phyloP scores from a whole-genome alignment of 2,888 invertebrate genomes.

The Idaea straminata region DNA sequence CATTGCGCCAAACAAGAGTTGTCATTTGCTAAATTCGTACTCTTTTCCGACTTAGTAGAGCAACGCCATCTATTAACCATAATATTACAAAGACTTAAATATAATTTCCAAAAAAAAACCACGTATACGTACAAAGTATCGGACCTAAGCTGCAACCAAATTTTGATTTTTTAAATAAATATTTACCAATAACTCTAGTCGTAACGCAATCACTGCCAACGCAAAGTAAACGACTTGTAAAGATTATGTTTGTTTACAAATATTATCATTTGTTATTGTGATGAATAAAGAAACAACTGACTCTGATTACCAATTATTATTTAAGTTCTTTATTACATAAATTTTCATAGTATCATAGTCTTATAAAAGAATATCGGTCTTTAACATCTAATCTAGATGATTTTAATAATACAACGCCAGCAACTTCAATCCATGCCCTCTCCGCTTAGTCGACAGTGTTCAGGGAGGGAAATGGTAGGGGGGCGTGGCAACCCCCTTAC shows the following conservation, averaged over 20 bases:
- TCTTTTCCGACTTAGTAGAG: too few relatives aligned
- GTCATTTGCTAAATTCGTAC: too few relatives aligned
- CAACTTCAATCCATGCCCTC: too few relatives aligned
- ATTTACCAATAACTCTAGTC: slow-evolving; percentile 22
- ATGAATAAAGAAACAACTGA: neutral
- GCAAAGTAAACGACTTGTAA: slow-evolving; percentile 37
- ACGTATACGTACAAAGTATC: neutral
- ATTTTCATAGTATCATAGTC: neutral
- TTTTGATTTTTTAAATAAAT: slow-evolving; percentile 30
- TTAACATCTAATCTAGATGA: too few relatives aligned
- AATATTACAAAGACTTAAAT: neutral
- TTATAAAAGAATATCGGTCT: too few relatives aligned
- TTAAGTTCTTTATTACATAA: neutral
- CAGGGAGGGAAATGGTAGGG: too few relatives aligned
- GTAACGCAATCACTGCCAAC: slow-evolving; percentile 25
- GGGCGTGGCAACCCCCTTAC: too few relatives aligned
- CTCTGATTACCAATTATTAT: neutral
- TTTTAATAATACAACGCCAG: too few relatives aligned
- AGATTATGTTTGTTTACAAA: slow-evolving; percentile 8
- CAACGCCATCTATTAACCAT: neutral
- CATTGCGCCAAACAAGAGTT: too few relatives aligned
- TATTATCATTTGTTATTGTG: slow-evolving; percentile 7
- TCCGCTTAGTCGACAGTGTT: too few relatives aligned
- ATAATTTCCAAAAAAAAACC: neutral
- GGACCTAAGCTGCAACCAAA: slow-evolving; percentile 38